Base-by-base conservation (phyloP, 2,888 invertebrate genomes). In the Sepioteuthis lessoniana region DNA sequence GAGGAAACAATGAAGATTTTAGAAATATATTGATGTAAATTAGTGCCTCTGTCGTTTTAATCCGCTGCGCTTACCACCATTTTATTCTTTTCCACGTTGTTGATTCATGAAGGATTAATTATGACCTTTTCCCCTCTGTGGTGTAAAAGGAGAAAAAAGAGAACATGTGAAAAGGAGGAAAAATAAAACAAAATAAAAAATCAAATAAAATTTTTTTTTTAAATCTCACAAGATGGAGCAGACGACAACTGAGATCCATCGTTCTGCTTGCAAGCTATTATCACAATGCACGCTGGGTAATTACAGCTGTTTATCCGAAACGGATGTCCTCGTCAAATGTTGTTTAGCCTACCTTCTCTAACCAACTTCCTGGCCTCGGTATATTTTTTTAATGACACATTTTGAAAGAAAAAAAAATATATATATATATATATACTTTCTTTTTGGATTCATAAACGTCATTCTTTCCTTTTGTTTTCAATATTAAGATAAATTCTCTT, bases 241-340 rank as follows among this genome's bases (percentile, higher is more conserved):
- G 76, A 35, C 76, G 76, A 76, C 35, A 76, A 76, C 35, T 76
- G 35, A 35, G n/a, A 35, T 19, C 16, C n/a, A 16, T 76, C n/a
- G n/a, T 13, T 19, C 19, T 76, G n/a, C 8, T 76, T 76, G n/a
- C 76, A n/a, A 76, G 76, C n/a, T 76, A n/a, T 16, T 76, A n/a
- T 2, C 76, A n/a, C n/a, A 3, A n/a, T 76, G 76, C 35, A 76
- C n/a, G 76, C 76, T 35, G 76, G 76, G 76, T n/a, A 76, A 76
- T 76, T 76, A 76, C 76, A 76, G 76, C 76, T 76, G 76, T 76
- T 76, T 76, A 76, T 76, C 76, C 76, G n/a, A 76, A 76, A 76
- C 76, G 76, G 76, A 76, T n/a, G 76, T 76, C 13, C 76, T 76
- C 76, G 76, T n/a, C 76, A 76, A 76, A n/a, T 35, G 13, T n/a